Percentiles rank a stretch among this genome's conserved stretches.
phyloP scores from a whole-genome alignment of 2,113 vertebrate species.

The Syrmaticus mikado region DNA sequence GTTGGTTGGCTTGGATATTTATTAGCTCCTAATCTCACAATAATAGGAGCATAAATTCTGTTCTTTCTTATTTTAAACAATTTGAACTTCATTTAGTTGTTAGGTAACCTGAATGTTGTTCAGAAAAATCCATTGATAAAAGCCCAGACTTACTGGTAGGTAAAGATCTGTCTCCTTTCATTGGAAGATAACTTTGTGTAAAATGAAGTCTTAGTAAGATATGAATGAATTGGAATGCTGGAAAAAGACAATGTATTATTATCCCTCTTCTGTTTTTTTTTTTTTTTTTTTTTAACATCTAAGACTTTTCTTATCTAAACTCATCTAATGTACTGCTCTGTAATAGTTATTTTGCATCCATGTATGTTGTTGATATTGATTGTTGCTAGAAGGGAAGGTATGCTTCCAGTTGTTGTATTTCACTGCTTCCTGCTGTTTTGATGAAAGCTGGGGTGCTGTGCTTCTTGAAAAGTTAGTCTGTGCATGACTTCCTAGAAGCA shows the following conservation, averaged over 20 bases:
- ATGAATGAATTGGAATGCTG: not conserved
- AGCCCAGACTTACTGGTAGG: not conserved
- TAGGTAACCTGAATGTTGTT: not conserved
- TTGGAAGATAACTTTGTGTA: not conserved
- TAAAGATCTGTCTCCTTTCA: not conserved
- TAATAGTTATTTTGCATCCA: slow-evolving; percentile 16
- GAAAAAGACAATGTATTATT: not conserved
- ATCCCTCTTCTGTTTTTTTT: not conserved
- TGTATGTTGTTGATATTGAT: not conserved
- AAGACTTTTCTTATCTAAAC: slow-evolving; percentile 22
- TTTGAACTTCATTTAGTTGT: not conserved
- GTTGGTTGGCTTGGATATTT: not conserved
- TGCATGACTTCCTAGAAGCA: slow-evolving; percentile 35
- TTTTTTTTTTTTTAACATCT: slow-evolving; percentile 3
- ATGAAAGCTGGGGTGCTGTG: not conserved
- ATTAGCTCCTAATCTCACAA: not conserved
- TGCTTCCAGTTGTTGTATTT: not conserved
- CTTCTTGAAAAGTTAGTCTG: not conserved
- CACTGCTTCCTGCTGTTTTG: not conserved
- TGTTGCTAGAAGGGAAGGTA: not conserved
- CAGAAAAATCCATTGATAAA: not conserved
- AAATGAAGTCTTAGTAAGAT: slow-evolving; percentile 3
- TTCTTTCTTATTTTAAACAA: not conserved
- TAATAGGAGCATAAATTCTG: not conserved
- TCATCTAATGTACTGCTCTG: not conserved